phyloP scores from a whole-genome alignment of 2,888 invertebrate species.

The Caenorhabditis sp. region DNA sequence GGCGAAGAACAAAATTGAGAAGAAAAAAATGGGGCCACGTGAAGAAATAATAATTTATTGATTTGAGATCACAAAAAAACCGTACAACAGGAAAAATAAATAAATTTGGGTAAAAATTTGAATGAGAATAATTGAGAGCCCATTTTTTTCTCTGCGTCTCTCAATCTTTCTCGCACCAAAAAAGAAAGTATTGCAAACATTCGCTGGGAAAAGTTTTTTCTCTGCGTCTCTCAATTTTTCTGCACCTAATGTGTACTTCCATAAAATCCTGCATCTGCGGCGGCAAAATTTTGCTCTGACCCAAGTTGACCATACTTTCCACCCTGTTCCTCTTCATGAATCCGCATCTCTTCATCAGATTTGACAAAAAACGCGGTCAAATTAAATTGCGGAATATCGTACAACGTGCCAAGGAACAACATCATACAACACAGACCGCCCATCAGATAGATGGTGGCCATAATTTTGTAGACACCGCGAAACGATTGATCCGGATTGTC shows the following conservation, averaged over 20 bases:
- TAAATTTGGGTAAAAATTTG: neutral
- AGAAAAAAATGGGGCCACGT: neutral
- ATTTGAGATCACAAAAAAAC: slow-evolving; percentile 2
- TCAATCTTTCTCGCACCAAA: too few species aligned
- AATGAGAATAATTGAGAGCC: too few species aligned
- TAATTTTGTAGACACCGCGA: slow-evolving; percentile 83
- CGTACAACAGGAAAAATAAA: slow-evolving; percentile 9
- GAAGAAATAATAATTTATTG: neutral
- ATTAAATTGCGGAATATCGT: slow-evolving; percentile 88
- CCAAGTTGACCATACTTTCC: slow-evolving; percentile 34
- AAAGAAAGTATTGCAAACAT: too few species aligned
- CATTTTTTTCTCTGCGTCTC: too few species aligned
- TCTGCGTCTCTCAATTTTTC: too few species aligned
- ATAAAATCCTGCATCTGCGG: slow-evolving; percentile 33
- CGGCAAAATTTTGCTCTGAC: slow-evolving; percentile 5
- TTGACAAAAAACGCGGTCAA: slow-evolving; percentile 74
- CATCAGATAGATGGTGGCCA: slow-evolving; percentile 83
- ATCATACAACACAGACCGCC: slow-evolving; percentile 84
- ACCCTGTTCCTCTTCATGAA: slow-evolving; percentile 41
- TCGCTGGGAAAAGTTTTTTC: too few species aligned
- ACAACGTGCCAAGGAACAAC: slow-evolving; percentile 84
- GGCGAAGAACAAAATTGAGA: neutral
- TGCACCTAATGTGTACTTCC: slow-evolving; percentile 10
- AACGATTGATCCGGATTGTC: slow-evolving; percentile 81
- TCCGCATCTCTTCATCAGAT: slow-evolving; percentile 45